Percentiles rank a stretch among this genome's conserved stretches.
Conservation (phyloP, 2,113 vertebrate genomes). For the Tragelaphus strepsiceros region DNA sequence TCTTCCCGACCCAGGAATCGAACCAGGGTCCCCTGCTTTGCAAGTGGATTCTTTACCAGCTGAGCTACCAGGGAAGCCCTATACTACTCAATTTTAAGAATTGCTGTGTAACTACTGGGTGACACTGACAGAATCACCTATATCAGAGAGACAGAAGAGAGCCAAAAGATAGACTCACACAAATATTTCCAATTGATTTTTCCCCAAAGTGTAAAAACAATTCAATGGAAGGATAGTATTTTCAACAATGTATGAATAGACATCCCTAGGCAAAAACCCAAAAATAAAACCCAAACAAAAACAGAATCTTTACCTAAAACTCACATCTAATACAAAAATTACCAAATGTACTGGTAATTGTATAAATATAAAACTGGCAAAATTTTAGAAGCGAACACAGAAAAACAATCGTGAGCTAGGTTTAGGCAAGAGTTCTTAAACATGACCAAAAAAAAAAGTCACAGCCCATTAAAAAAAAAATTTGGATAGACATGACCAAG, state of each 20-base stretch:
- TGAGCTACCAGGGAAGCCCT: not conserved
- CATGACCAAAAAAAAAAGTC: not conserved
- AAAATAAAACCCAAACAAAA: not conserved
- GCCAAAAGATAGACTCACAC: not conserved
- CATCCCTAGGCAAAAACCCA: not conserved
- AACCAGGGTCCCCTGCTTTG: not conserved
- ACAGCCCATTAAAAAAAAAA: not conserved
- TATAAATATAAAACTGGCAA: not conserved
- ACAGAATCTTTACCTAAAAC: not conserved
- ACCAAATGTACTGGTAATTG: not conserved
- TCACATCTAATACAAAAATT: slow-evolving; percentile 12
- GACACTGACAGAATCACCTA: not conserved
- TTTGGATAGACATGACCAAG: not conserved
- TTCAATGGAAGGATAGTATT: not conserved
- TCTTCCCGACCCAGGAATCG: not conserved
- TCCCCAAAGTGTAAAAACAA: not conserved
- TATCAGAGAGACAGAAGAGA: not conserved
- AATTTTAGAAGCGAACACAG: not conserved
- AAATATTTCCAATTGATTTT: not conserved
- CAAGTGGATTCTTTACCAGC: not conserved
- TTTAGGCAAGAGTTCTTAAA: not conserved
- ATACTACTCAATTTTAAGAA: not conserved
- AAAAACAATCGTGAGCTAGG: not conserved
- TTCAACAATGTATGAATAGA: not conserved
- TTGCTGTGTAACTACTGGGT: not conserved